Base-by-base conservation (phyloP, 2,797 vertebrate genomes). In the Meriones psammophilus region DNA sequence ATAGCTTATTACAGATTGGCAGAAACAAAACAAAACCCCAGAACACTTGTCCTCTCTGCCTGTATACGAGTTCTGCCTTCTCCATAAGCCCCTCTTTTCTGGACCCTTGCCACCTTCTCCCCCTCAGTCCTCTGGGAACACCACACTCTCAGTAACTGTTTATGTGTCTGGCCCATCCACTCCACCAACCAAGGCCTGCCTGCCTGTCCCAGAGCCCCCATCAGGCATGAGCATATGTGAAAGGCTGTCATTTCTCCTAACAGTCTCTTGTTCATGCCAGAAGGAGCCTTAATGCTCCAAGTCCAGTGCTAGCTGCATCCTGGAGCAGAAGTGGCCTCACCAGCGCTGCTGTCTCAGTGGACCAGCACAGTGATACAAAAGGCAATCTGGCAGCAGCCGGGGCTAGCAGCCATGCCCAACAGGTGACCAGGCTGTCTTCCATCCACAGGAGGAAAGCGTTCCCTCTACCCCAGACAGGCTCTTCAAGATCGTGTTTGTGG, bases 401-500 rank as follows among this genome's bases (percentile, higher is more conserved):
- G 58, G 17, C 90, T 58, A 2, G 46, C 2, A 2, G 24, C 54
- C 12, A 0, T 24, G 2, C 46, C 24, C 14, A 8, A 17, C 15
- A 5, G 39, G 26, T 77, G 33, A 20, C 76, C n/a, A 12, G 33
- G 71, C 28, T 33, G 33, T 91, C 26, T 30, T 26, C 50, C 2
- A 0, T 78, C 68, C 14, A 2, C 97, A 99, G 99, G 99, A 99
- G 92, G 99, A 99, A 94, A 97, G 84, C 1, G 50, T 89, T 39
- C 85, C 56, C 10, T 97, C 89, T 60, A 97, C 98, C 5, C 99
- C 99, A 1, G 99, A 99, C 90, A 98, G 98, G 6, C 98, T 99
- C 93, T 99, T 99, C 98, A 99, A 99, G 98, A 98, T 99, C 0
- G 97, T 99, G 92, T 97, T 99, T 62, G 99, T 99, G 68, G 99